Evolutionary conservation across 2,888 invertebrate genomes (phyloP), one percentile per base, ranked within the genome.

Genomic region (Drosophila antonietae): DNA sequence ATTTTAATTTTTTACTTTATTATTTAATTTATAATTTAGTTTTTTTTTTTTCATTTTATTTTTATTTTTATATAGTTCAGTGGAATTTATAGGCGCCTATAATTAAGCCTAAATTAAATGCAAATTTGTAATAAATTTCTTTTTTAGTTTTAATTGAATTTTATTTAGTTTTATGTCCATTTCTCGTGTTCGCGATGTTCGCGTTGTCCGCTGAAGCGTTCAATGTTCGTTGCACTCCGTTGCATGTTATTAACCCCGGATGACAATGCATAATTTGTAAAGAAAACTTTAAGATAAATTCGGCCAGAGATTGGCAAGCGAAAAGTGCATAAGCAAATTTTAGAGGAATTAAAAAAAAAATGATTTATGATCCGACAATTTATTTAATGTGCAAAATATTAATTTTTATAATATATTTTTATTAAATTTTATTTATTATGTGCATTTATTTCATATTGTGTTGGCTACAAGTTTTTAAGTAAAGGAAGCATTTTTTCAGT

Each of bases 201-300:
- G 43, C 31, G 41, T 41, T 35, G 44, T 78, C 63, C 78, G 75
- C 20, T 76, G 78, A 68, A 76, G 75, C 80, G 59, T 71, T 73
- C 62, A 56, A 58, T 68, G 76, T 80, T 73, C 77, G 59, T 73
- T 77, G 74, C 73, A 59, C 66, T 55, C 44, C 64, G 72, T 64
- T 74, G 79, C 73, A 79, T 75, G 80, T 75, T 79, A 74, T 57
- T 57, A 57, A 44, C 57, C 57, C 57, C 57, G 57, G 33, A 57
- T 57, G 57, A 44, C 44, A 57, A 35, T 44, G 44, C 44, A 44
- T 2, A 23, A 44, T 9, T 56, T 4, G 18, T 7, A 39, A 15
- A 8, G n/a, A 57, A 43, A 44, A 57, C 43, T 44, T 33, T 20
- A 15, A 31, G 43, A 57, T 43, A 18, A 18, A 33, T 35, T 33